Evolutionary conservation across 2,888 invertebrate species (phyloP).

Genomic region (Xylocampa areola): DNA sequence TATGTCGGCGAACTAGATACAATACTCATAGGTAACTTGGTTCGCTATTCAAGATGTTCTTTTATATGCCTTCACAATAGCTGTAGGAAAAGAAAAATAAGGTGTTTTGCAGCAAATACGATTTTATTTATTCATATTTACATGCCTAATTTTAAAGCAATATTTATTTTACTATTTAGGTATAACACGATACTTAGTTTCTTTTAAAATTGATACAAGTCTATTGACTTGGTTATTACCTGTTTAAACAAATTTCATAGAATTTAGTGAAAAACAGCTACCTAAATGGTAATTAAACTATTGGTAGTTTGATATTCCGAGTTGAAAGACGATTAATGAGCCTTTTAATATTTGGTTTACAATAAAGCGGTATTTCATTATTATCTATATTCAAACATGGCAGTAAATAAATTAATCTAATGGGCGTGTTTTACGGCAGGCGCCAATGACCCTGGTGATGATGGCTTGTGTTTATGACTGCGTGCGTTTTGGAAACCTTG

Average conservation of each 20-base stretch:
- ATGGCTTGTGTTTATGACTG: constrained; percentile 56
- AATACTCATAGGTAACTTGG: constrained; percentile 37
- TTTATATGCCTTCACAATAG: constrained; percentile 29
- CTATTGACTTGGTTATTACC: no score
- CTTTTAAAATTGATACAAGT: no score
- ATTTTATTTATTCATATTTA: neutral
- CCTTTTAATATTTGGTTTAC: neutral
- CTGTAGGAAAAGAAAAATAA: constrained; percentile 5
- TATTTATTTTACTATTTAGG: no score
- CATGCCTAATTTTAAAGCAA: no score
- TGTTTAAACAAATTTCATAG: no score
- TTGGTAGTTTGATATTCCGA: no score
- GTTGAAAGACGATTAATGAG: neutral
- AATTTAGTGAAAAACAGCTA: no score
- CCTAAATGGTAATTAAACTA: no score
- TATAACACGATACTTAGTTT: no score
- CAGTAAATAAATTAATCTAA: constrained; percentile 21
- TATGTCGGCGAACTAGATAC: constrained; percentile 58
- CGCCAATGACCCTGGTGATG: constrained; percentile 12
- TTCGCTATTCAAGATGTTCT: constrained; percentile 28
- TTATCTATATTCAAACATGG: no score
- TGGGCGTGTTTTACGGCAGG: constrained; percentile 23
- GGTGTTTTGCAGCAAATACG: constrained; percentile 1
- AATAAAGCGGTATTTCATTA: neutral
- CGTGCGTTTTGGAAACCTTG: constrained; percentile 64